Evolutionary conservation across 2,888 invertebrate genomes (phyloP), one percentile per base, ranked within the genome.

Genomic region (Metacarcinus magister): DNA sequence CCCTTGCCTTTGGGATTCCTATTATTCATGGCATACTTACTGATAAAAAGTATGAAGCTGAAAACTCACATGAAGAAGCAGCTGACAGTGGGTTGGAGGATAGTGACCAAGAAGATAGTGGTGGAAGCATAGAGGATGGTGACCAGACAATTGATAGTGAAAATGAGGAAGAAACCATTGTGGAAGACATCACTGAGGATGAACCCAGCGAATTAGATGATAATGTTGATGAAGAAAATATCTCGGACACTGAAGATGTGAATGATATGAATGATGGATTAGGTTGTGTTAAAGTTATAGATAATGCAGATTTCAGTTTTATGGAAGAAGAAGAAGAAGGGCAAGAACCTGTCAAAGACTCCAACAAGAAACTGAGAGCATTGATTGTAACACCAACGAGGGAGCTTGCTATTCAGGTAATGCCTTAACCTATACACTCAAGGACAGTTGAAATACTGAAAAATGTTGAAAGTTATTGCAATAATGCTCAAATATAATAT

Each of bases 1-100:
- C 99, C 0, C 98, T 99, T 94, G 99, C 99, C 0, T 99, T 99
- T 98, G 99, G 99, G 0, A 98, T 99, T 96, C 99, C 99, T 16
- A 98, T 99, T 89, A 98, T 99, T 96, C 98, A 98, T 95, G 99
- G 99, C 28, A 99, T 99, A 97, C 98, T 99, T 97, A 98, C 98
- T 97, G 97, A 98, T 0, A 98, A 93, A 44, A 23, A 44, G 39
- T 39, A 92, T 43, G 96, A 96, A 19, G 90, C 94, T 10, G 90
- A 95, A 82, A 46, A 92, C 95, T 28, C 96, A 28, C 60, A 91
- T 23, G 93, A 93, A 43, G 94, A 92, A 7, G 67, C 23, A n/a
- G 89, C 94, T 10, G 94, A 94, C 43, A 92, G 92, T 43, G 92
- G 67, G 44, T 60, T 95, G n/a, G 92, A 91, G 44, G 60, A 92